Percentiles rank a stretch among this genome's conserved stretches.
phyloP scores from a whole-genome alignment of 2,113 vertebrate species.

The Stictonetta naevosa region DNA sequence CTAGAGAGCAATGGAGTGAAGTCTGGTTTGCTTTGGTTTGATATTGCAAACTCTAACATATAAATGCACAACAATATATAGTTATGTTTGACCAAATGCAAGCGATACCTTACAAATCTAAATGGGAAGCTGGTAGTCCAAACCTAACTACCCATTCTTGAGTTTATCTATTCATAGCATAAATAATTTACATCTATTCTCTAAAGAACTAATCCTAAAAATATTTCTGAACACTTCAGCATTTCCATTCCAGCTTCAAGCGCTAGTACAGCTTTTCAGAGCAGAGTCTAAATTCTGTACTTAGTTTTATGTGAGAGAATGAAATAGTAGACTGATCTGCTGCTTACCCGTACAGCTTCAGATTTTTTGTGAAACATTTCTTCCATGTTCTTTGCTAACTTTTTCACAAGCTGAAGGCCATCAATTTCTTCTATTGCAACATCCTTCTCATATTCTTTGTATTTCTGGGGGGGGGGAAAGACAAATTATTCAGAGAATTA shows the following conservation, averaged over 20 bases:
- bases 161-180: not conserved
- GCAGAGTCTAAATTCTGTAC: not conserved
- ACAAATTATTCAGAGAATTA: not conserved
- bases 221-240: not conserved
- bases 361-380: conserved; percentile 99
- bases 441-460: conserved; percentile 95
- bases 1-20: not conserved
- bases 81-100: not conserved
- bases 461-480: conserved; percentile 84
- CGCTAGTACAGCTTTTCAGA: not conserved
- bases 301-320: not conserved
- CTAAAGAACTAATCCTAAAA: not conserved
- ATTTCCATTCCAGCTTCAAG: not conserved
- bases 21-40: not conserved
- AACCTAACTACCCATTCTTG: not conserved
- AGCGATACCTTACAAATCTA: not conserved
- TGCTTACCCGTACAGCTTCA: conserved; percentile 91
- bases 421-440: conserved; percentile 95
- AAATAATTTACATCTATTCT: not conserved
- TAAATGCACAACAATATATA: accelerated
- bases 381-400: conserved; percentile 95
- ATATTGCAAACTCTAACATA: not conserved
- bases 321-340: not conserved
- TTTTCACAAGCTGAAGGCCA: conserved; percentile 94
- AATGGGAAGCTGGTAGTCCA: not conserved